Conservation (phyloP, 2,113 vertebrate species). For the Mustelus asterias region DNA sequence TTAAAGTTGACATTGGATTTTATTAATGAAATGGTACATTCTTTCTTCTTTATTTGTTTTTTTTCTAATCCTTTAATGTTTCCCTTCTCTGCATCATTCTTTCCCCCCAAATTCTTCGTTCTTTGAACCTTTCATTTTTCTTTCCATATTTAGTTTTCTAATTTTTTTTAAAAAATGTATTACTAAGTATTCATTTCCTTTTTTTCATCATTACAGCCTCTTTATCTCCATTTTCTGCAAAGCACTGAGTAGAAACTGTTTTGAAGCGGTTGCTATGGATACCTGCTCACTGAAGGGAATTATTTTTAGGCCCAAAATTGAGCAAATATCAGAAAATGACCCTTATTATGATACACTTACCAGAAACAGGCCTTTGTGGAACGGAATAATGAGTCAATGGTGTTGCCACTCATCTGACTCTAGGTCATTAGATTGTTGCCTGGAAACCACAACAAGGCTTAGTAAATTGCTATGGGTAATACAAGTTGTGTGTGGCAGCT, state of each 20-base stretch:
- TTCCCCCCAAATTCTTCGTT: background rate
- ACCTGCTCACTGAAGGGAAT: background rate
- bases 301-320: background rate
- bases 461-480: background rate
- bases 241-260: background rate
- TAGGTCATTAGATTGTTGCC: background rate
- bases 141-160: background rate
- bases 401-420: background rate
- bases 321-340: background rate
- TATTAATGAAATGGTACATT: conserved; percentile 15
- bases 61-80: background rate
- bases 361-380: background rate
- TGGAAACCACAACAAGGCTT: background rate
- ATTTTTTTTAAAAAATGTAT: background rate
- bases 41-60: background rate
- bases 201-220: background rate
- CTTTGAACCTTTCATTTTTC: conserved; percentile 12
- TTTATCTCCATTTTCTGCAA: background rate
- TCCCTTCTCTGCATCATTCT: background rate
- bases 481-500: background rate
- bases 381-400: background rate
- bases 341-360: background rate
- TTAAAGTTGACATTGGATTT: conserved; percentile 12
- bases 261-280: conserved; percentile 11
- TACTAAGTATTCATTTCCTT: background rate